Evolutionary conservation across 2,888 invertebrate genomes (phyloP).

Genomic region (Cetonia aurata): DNA sequence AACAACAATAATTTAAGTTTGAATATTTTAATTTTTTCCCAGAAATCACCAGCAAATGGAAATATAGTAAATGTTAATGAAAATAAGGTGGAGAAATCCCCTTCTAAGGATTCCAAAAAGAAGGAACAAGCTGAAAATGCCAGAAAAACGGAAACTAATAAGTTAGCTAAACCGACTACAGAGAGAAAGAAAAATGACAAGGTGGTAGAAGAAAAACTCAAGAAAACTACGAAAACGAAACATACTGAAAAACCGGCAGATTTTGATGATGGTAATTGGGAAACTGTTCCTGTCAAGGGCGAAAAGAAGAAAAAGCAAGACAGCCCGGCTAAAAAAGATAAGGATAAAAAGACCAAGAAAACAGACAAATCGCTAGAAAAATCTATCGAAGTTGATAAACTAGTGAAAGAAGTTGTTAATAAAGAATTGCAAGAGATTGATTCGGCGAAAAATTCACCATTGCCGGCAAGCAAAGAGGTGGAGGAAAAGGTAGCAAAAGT

Average conservation of each 20-base stretch:
- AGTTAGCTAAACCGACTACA: conserved; percentile 58
- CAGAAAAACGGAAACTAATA: conserved; percentile 70
- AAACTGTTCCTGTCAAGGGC: conserved; percentile 77
- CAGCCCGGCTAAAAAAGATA: conserved; percentile 65
- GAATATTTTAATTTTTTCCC: conserved; percentile 50
- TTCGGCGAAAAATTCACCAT: conserved; percentile 57
- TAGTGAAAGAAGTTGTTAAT: conserved; percentile 48
- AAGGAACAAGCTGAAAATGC: conserved; percentile 69
- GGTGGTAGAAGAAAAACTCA: conserved; percentile 70
- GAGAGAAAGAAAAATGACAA: conserved; percentile 69
- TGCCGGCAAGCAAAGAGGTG: conserved; percentile 59
- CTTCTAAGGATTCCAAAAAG: conserved; percentile 65
- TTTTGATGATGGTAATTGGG: conserved; percentile 83
- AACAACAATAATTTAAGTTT: background rate
- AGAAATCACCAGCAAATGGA: conserved; percentile 76
- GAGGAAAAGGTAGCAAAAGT: conserved; percentile 53
- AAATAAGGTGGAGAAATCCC: conserved; percentile 72
- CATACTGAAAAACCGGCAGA: conserved; percentile 77
- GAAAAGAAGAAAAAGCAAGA: conserved; percentile 80
- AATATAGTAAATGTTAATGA: conserved; percentile 70
- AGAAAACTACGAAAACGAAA: conserved; percentile 72
- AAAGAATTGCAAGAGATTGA: conserved; percentile 58
- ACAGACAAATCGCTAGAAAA: conserved; percentile 65
- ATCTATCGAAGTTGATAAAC: conserved; percentile 57
- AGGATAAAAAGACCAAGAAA: conserved; percentile 63